phyloP scores from a whole-genome alignment of 2,888 invertebrate species.

The Chalcosyrphus nemorum region DNA sequence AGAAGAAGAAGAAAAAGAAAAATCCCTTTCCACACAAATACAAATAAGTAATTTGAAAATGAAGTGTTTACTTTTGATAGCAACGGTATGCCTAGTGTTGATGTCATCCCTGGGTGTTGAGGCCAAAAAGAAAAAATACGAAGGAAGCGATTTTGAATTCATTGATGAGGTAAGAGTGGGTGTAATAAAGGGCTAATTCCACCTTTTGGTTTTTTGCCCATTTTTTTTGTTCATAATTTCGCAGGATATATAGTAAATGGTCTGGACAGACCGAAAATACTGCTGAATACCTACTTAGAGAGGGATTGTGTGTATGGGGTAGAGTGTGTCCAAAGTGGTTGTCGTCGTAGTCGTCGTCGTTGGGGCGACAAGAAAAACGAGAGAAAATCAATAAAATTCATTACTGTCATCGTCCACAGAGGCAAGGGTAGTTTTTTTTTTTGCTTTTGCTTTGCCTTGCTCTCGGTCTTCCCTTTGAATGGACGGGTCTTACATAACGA shows the following conservation, averaged over 20 bases:
- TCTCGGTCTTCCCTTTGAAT: conserved; percentile 21
- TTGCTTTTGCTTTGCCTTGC: not conserved
- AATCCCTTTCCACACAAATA: conserved; percentile 25
- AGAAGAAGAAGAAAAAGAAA: conserved; percentile 25
- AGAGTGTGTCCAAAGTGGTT: conserved; percentile 23
- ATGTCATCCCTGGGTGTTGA: conserved; percentile 80
- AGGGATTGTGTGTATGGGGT: conserved; percentile 8
- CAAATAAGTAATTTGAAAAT: conserved; percentile 73
- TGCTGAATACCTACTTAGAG: not conserved
- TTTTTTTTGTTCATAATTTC: conserved; percentile 8
- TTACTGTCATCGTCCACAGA: conserved; percentile 49
- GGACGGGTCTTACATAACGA: conserved; percentile 54
- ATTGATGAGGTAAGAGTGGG: conserved; percentile 87
- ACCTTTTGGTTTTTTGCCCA: conserved; percentile 1
- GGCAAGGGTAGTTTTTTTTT: conserved; percentile 50
- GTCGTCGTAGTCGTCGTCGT: conserved; percentile 26
- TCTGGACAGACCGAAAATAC: conserved; percentile 8
- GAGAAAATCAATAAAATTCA: conserved; percentile 69
- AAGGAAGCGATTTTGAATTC: conserved; percentile 89
- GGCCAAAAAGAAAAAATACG: conserved; percentile 87
- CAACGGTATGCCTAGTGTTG: conserved; percentile 80
- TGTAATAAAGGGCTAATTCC: not conserved
- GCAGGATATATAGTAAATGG: conserved; percentile 15
- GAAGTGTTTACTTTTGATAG: conserved; percentile 80
- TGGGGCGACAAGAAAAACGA: conserved; percentile 38